Evolutionary conservation across 2,888 invertebrate species (phyloP).

Genomic region (Rhingia campestris): DNA sequence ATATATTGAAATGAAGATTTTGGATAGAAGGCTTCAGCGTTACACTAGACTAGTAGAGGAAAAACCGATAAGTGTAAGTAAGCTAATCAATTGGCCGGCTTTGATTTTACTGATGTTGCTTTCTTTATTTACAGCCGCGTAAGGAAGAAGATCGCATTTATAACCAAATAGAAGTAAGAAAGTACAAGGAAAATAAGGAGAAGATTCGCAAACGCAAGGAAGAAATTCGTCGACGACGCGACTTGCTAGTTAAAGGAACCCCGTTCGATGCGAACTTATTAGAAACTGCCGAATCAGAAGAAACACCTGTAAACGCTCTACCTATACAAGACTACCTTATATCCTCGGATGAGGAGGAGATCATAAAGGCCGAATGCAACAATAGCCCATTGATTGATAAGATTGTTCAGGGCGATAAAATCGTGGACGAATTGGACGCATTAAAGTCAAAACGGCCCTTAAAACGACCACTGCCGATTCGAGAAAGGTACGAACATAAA

Average conservation of each 20-base stretch:
- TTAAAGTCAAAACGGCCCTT: slow-evolving; percentile 77
- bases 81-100: no score
- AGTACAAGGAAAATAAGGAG: slow-evolving; percentile 91
- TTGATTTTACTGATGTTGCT: background rate
- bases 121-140: slow-evolving; percentile 85
- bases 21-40: slow-evolving; percentile 84
- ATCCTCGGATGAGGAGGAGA: slow-evolving; percentile 79
- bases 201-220: slow-evolving; percentile 86
- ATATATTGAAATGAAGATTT: slow-evolving; percentile 83
- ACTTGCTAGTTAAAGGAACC: slow-evolving; percentile 41
- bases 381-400: slow-evolving; percentile 77
- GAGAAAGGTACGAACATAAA: slow-evolving; percentile 76
- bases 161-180: slow-evolving; percentile 87
- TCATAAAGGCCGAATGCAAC: slow-evolving; percentile 75
- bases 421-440: slow-evolving; percentile 80
- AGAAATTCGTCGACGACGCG: slow-evolving; percentile 75
- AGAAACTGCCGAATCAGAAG: slow-evolving; percentile 39
- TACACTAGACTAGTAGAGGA: slow-evolving; percentile 84
- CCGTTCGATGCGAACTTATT: slow-evolving; percentile 6
- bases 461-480: slow-evolving; percentile 76
- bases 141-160: slow-evolving; percentile 90
- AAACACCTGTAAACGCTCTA: slow-evolving; percentile 55
- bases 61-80: slow-evolving; percentile 85
- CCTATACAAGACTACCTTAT: slow-evolving; percentile 79
- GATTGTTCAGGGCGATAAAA: slow-evolving; percentile 79